Percentiles rank a stretch among this genome's conserved stretches.
These are phyloP conservation scores for Masticophis lateralis DNA, from an alignment of 2,797 vertebrate species.

Conservation along the genomic window DNA sequence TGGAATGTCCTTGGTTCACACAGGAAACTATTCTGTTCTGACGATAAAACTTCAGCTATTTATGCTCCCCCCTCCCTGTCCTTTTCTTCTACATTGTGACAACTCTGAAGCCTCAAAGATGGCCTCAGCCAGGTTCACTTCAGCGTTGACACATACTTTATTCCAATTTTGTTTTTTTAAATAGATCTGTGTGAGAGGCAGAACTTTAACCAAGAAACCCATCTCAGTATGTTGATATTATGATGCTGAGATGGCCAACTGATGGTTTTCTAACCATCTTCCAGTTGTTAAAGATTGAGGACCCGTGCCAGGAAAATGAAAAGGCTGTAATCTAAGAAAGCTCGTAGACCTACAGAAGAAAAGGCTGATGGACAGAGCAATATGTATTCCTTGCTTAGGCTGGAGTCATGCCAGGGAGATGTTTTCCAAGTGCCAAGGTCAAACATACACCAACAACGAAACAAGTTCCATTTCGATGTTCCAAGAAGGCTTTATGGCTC, in stretches of 20 bases:
- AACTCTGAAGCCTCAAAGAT: too few species aligned
- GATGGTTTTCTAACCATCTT: not conserved
- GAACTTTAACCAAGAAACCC: not conserved
- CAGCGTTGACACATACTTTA: too few species aligned
- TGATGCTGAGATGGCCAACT: not conserved
- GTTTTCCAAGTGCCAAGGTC: constrained; percentile 29
- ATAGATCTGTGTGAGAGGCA: not conserved
- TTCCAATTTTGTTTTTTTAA: not conserved
- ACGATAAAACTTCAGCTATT: too few species aligned
- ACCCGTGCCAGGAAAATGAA: not conserved
- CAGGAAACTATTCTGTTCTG: too few species aligned
- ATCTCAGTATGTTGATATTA: not conserved
- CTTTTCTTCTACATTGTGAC: too few species aligned
- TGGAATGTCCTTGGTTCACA: too few species aligned
- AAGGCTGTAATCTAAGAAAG: not conserved
- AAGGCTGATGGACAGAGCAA: not conserved
- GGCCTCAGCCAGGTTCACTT: too few species aligned
- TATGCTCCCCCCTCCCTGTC: too few species aligned
- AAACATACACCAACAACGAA: not conserved
- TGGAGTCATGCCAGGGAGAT: not conserved
- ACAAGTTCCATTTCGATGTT: not conserved
- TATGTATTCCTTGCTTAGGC: not conserved
- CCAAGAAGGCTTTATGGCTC: not conserved
- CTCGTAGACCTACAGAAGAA: not conserved
- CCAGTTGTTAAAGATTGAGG: not conserved